Base-by-base conservation (phyloP, 92 coral and sea anemone species). In the Epizoanthus fatuus region DNA sequence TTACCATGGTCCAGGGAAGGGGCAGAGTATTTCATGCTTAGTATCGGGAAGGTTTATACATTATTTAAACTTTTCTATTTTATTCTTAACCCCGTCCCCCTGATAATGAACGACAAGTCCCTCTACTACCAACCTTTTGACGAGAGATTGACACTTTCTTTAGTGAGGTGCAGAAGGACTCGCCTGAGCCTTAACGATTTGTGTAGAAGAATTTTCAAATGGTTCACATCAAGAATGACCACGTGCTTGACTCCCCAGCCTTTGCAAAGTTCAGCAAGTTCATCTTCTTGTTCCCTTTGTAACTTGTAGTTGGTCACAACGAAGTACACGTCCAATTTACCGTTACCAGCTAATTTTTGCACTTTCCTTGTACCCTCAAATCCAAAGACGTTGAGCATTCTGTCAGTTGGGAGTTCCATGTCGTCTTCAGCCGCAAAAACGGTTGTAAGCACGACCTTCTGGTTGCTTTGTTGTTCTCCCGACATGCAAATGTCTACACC, bases 301-400 rank as follows among this genome's bases (percentile, higher is more conserved):
- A 65, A 65, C 71, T 65, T 65, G 71, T 65, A 65, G 44, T 65
- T 65, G 11, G 71, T 65, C 16, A 22, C 42, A 9, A 65, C 71
- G 20, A 65, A 65, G 16, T 25, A 65, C 4, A 65, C 71, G 71
- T 65, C 44, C 17, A 65, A 17, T 37, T 29, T 40, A 9, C 44
- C 71, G 5, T 16, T 65, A 16, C 13, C 44, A 65, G 4, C 64
- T 22, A 3, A 11, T 16, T 17, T n/a, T 15, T 59, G 12, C 25
- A 59, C 64, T 16, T 59, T 4, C 44, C 20, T 65, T 4, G 39
- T 38, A 65, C 7, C 44, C 6, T 12, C 44, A 65, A 65, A 13
- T 37, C 71, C 42, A 65, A 65, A 65, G 16, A 65, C 6, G 0
- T 4, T 19, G 29, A 29, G 14, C 44, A 65, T 25, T 1, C 13